These are phyloP conservation scores for Picathartes gymnocephalus DNA, from an alignment of 2,113 vertebrate species.

Conservation along the genomic window DNA sequence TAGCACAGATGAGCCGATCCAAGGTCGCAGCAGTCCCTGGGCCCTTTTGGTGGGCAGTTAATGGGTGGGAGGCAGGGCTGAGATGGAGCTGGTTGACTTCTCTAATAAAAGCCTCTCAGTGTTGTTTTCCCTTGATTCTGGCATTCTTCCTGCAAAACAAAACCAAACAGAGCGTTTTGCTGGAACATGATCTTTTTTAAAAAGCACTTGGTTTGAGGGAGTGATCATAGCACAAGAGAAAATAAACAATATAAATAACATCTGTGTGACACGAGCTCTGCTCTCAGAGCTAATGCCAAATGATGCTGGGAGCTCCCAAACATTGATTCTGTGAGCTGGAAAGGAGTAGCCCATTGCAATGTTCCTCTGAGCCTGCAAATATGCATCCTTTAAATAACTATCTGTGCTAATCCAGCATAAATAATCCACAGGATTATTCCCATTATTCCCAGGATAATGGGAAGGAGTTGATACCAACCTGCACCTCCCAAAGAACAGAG, in stretches of 20 bases:
- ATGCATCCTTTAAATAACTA: neutral
- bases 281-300: neutral
- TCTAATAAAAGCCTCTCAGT: neutral
- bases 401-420: neutral
- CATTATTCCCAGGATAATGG: neutral
- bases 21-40: neutral
- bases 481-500: neutral
- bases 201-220: neutral
- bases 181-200: neutral
- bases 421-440: neutral
- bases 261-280: neutral
- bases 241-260: constrained; percentile 38
- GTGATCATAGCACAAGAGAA: neutral
- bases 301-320: neutral
- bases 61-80: neutral
- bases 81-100: neutral
- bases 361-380: neutral
- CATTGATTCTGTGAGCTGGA: neutral
- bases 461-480: neutral
- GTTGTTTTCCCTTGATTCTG: neutral
- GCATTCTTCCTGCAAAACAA: neutral
- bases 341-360: neutral
- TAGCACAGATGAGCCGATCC: neutral
- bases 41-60: neutral
- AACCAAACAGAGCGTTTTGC: neutral